Conservation (phyloP, 1,140 invertebrate genomes). For the Aphaenogaster floridana region DNA sequence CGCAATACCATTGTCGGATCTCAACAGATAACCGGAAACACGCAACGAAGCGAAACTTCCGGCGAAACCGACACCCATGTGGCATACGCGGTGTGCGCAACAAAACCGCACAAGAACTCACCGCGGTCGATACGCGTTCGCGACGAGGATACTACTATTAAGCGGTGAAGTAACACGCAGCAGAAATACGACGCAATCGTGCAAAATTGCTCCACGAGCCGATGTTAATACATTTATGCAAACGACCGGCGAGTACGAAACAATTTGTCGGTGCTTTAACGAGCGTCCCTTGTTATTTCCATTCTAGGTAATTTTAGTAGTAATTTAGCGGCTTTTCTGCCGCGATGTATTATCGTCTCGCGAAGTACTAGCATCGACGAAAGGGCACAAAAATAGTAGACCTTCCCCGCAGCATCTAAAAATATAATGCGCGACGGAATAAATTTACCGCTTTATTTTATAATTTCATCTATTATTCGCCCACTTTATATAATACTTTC, state of each 20-base stretch:
- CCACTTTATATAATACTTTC: background rate
- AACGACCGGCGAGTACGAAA: slow-evolving; percentile 16
- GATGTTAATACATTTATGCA: slow-evolving; percentile 49
- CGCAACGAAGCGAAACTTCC: slow-evolving; percentile 69
- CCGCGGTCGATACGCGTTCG: slow-evolving; percentile 51
- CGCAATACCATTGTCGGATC: slow-evolving; percentile 60
- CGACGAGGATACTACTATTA: slow-evolving; percentile 54
- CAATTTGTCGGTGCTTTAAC: slow-evolving; percentile 44
- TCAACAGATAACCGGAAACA: slow-evolving; percentile 69
- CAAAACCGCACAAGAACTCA: slow-evolving; percentile 61
- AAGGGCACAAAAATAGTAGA: background rate
- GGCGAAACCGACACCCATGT: slow-evolving; percentile 67
- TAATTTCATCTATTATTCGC: background rate
- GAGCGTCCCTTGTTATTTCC: slow-evolving; percentile 19
- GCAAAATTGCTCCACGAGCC: slow-evolving; percentile 44
- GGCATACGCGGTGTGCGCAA: slow-evolving; percentile 57
- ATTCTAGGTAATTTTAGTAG: slow-evolving; percentile 5
- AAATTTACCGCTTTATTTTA: background rate
- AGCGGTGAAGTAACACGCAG: slow-evolving; percentile 28
- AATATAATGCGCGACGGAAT: slow-evolving; percentile 17
- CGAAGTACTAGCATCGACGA: background rate
- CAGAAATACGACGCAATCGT: slow-evolving; percentile 44
- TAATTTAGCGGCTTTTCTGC: slow-evolving; percentile 1
- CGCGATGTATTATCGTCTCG: background rate
- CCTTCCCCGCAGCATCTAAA: background rate